Evolutionary conservation across 2,888 invertebrate species (phyloP).

Genomic region (Orthosia gracilis): DNA sequence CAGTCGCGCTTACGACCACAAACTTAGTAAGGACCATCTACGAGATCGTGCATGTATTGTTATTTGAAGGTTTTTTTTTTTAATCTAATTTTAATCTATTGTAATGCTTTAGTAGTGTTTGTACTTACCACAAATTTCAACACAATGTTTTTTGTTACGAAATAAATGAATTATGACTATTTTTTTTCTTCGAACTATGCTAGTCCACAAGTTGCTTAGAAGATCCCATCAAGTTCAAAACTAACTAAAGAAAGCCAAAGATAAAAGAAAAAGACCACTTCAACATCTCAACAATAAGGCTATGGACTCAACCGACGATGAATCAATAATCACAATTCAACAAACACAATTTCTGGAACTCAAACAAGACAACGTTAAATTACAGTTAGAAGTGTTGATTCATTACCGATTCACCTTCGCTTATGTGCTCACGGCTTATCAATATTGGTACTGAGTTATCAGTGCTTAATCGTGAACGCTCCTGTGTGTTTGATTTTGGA

Average conservation of each 20-base stretch:
- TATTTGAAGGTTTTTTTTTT: no score
- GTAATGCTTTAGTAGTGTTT: no score
- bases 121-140: no score
- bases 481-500: slow-evolving; percentile 25
- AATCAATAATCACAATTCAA: slow-evolving; percentile 36
- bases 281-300: neutral
- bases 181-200: no score
- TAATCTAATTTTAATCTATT: no score
- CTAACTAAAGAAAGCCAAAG: neutral
- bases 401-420: slow-evolving; percentile 55
- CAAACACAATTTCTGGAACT: slow-evolving; percentile 54
- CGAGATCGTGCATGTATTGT: no score
- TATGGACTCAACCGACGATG: slow-evolving; percentile 2
- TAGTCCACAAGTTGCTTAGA: neutral
- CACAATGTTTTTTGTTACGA: no score
- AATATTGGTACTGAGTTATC: slow-evolving; percentile 58
- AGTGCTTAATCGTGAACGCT: slow-evolving; percentile 31
- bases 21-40: no score
- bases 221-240: neutral
- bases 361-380: slow-evolving; percentile 55
- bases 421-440: slow-evolving; percentile 45
- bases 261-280: neutral
- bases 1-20: no score
- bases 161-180: no score
- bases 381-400: slow-evolving; percentile 52